phyloP scores from a whole-genome alignment of 2,113 vertebrate species.

The Chinchilla lanigera region DNA sequence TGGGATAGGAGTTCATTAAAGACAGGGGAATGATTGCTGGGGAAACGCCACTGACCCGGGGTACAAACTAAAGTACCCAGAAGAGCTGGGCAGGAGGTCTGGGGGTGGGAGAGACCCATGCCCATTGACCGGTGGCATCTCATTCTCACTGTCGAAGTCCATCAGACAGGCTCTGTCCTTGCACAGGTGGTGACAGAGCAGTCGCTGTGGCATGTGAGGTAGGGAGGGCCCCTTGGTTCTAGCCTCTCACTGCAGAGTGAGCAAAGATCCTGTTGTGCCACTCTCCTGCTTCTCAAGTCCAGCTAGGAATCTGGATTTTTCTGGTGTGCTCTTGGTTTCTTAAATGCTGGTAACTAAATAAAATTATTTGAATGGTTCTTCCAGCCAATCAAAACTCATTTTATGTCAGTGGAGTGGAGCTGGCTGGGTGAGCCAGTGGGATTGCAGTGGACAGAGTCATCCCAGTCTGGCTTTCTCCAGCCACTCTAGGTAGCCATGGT shows the following conservation, averaged over 20 bases:
- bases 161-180: not conserved
- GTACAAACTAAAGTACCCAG: not conserved
- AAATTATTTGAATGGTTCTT: not conserved
- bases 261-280: fast-evolving
- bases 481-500: not conserved
- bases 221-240: not conserved
- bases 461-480: not conserved
- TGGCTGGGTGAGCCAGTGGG: too few relatives aligned
- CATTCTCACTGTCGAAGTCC: not conserved
- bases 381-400: not conserved
- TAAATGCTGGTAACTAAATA: not conserved
- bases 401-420: not conserved
- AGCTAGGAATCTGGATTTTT: not conserved
- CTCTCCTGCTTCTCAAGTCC: not conserved
- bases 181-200: not conserved
- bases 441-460: not conserved
- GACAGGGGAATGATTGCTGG: not conserved
- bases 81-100: not conserved
- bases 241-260: not conserved
- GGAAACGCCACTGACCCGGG: not conserved
- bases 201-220: not conserved
- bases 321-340: not conserved
- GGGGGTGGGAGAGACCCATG: not conserved
- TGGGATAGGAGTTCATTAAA: not conserved
- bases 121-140: too few relatives aligned